A percentile compares a stretch with the other conserved stretches of the same genome.
Evolutionary conservation across 2,113 vertebrate genomes (phyloP).

Genomic region (Eclectus roratus): DNA sequence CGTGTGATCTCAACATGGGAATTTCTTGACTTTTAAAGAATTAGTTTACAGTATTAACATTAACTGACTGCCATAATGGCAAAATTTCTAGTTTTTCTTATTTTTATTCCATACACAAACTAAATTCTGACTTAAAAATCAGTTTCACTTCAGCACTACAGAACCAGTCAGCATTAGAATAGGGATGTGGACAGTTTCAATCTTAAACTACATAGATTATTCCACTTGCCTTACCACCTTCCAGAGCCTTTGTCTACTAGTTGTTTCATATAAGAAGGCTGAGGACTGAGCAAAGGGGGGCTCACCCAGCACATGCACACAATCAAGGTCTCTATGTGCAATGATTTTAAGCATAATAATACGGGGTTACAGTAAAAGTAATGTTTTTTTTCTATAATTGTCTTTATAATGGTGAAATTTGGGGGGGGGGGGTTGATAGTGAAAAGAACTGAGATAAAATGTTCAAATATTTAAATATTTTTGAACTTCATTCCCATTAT

Average conservation of each 20-base stretch:
- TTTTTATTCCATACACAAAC: not conserved
- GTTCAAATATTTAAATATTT: not conserved
- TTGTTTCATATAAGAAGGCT: not conserved
- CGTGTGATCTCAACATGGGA: not conserved
- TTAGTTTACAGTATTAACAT: not conserved
- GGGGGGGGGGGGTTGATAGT: fast-evolving
- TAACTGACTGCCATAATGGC: not conserved
- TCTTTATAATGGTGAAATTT: not conserved
- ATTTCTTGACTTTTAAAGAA: not conserved
- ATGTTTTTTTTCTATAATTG: not conserved
- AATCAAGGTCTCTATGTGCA: not conserved
- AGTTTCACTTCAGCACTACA: not conserved
- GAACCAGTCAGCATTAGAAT: not conserved
- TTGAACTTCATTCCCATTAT: not conserved
- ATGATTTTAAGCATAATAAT: not conserved
- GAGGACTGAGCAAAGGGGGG: not conserved
- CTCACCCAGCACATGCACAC: not conserved
- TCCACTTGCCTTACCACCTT: not conserved
- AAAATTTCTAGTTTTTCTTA: not conserved
- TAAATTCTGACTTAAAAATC: not conserved
- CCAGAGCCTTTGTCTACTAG: not conserved
- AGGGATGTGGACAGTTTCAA: not conserved
- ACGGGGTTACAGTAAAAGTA: not conserved
- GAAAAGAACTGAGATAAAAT: not conserved
- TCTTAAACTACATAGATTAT: not conserved